Base-by-base conservation (phyloP, 2,113 vertebrate species). In the Synchiropus splendidus region DNA sequence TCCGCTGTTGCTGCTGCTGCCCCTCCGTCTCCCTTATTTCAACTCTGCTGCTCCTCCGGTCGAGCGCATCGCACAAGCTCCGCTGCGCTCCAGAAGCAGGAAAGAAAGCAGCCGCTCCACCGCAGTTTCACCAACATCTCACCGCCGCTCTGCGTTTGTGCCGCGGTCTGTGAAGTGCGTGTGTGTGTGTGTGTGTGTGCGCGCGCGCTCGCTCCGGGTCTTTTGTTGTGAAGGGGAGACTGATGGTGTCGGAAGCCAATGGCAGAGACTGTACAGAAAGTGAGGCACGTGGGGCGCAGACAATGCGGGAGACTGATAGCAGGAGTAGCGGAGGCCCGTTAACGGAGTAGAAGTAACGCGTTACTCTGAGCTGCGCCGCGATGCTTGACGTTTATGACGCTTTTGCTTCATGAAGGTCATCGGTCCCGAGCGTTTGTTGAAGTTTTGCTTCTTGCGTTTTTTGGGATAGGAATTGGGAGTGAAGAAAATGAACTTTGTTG, bases 51-150 rank as follows among this genome's bases (percentile, higher is more conserved):
- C 45, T 53, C 46, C 39, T 61, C 44, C 54, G 54, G 9, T 9
- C 39, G 67, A 65, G 52, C 61, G 66, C 79, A 77, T 72, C 51
- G 60, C 67, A 36, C 48, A 42, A 42, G 53, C 57, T 64, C 43
- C 49, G 31, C 47, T 6, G 70, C 61, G 68, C 64, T 60, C 47
- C 48, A 57, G 57, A 38, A 58, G 58, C 55, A 39, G 49, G 4
- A 58, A 32, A 72, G 67, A 64, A 59, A 52, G 35, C 61, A 67
- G 50, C 55, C 41, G 77, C 76, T 55, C 56, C 15, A 34, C 39
- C 67, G 78, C 80, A 70, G 79, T 64, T 76, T 66, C 33, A 78
- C 72, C 63, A 83, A 77, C 89, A 85, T 86, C 58, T 83, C 74
- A 72, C 71, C 70, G 77, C 45, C 61, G 45, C 64, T 70, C 74